Evolutionary conservation across 2,888 invertebrate genomes (phyloP), one percentile per base, ranked within the genome.

Genomic region (Cetonia aurata): DNA sequence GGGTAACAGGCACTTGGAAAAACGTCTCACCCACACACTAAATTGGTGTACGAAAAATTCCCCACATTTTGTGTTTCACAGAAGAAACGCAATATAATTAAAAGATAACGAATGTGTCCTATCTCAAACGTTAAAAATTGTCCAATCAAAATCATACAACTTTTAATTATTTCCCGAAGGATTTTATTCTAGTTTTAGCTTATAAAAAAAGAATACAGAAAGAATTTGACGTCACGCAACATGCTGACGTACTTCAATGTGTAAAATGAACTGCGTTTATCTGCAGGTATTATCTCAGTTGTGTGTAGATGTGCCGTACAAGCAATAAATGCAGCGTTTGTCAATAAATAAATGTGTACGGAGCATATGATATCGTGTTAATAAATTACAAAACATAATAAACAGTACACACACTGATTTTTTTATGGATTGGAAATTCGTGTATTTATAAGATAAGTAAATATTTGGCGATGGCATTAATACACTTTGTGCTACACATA

Each of bases 331-430:
- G 19, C 52, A 37, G n/a, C 37, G 50, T 41, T 50, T 17, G 37
- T 65, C 37, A 50, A 37, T 41, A 65, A 65, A 65, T 50, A 50
- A 37, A 8, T 37, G 10, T 50, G 62, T 50, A 33, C 46, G 13
- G 41, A 60, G 60, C 50, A 50, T 65, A 50, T 65, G 62, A 65
- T 65, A 17, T 17, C 50, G 9, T 65, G 62, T 50, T 65, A 65
- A 50, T 65, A 65, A 65, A 65, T 65, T 37, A 15, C 33, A 50
- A n/a, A 65, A 65, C 62, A 65, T 65, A 48, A 62, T 62, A 65
- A 65, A 65, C 2, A 8, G 1, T 37, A 37, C 8, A 52, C 37
- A 37, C 15, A 17, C 15, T 12, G 37, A 37, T 37, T 65, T 65
- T 15, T 65, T 50, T 37, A 12, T 50, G 41, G 19, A 65, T 65